Evolutionary conservation across 2,797 vertebrate species (phyloP), one percentile per base, ranked within the genome.

Genomic region (Rhodeus uyekii): DNA sequence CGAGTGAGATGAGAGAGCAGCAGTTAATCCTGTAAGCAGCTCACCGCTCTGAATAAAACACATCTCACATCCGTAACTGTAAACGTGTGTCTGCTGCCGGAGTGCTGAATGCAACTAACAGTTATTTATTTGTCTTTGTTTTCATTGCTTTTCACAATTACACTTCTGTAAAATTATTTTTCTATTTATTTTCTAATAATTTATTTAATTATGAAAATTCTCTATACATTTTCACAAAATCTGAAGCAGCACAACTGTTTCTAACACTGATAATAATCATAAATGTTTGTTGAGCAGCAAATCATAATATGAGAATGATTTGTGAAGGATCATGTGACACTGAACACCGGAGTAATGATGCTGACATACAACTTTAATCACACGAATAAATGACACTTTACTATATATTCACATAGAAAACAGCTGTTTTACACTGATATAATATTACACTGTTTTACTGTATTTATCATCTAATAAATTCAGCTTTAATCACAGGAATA

Each of bases 11-110:
- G 69, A 72, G 44, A n/a, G 69, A 72, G 69, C 44, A 32, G 38
- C 19, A 46, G 2, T 13, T 78, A 78, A 78, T 78, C 61, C 76
- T 14, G 61, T 65, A 53, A 67, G 76, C 38, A 67, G 76, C n/a
- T 78, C 76, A 27, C 32, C 0, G n/a, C 22, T 78, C 32, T 27
- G 32, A 78, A 65, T 78, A n/a, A 76, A 63, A 76, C 74, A 14
- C 74, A 50, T 19, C 44, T 50, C 61, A 16, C 44, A 50, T 46
- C 14, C 60, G 24, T 16, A 12, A 38, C 22, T 65, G 44, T 78
- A 67, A 64, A 8, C 5, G 2, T 2, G 32, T 39, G 32, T 1
- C 27, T n/a, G 16, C 38, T 38, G 39, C n/a, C 0, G 22, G 19
- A 9, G 48, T 27, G 50, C 48, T 27, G 48, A 39, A 58, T 18